Base-by-base conservation (phyloP, 2,888 invertebrate species). In the Scaptomyza polygonia region DNA sequence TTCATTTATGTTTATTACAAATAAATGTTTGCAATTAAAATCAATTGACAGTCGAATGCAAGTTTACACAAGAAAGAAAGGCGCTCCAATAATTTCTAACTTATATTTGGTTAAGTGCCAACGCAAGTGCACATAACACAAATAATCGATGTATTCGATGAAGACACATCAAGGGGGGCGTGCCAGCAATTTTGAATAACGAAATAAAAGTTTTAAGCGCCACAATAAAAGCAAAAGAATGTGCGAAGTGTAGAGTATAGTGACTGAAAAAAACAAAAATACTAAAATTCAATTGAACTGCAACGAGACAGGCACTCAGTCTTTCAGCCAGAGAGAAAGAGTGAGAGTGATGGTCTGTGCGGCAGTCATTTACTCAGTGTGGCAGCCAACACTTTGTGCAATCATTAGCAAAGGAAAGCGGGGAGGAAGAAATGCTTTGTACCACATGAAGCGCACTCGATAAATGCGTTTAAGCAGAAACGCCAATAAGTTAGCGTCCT, bases 31-130 rank as follows among this genome's bases (percentile, higher is more conserved):
- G 40, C 58, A 77, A 72, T 77, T 43, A 21, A 72, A 66, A 56
- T 58, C 73, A 73, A 73, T 66, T 76, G 72, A 36, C 48, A 47
- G 61, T 16, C 34, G 1, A 34, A 34, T 36, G 36, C 36, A 14
- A 34, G 55, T 25, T 39, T 48, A 14, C 47, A 29, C 8, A 44
- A 30, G 52, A 44, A 11, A 42, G 43, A 61, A 52, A 63, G 63
- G 52, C 44, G 75, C 77, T 83, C 67, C 72, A 86, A 88, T 84
- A 77, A 88, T 86, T 77, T 88, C 72, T 84, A 88, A 88, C 86
- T 86, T 88, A 77, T 77, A 80, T 86, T 71, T 70, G 75, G 62
- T 75, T 62, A 65, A 71, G 66, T 48, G 65, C 54, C 70, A 84
- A 74, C 59, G 64, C 64, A 68, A 84, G 71, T 63, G 74, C 59